Evolutionary conservation across 2,113 vertebrate species (phyloP), one percentile per base, ranked within the genome.

Genomic region (Catharus minimus): DNA sequence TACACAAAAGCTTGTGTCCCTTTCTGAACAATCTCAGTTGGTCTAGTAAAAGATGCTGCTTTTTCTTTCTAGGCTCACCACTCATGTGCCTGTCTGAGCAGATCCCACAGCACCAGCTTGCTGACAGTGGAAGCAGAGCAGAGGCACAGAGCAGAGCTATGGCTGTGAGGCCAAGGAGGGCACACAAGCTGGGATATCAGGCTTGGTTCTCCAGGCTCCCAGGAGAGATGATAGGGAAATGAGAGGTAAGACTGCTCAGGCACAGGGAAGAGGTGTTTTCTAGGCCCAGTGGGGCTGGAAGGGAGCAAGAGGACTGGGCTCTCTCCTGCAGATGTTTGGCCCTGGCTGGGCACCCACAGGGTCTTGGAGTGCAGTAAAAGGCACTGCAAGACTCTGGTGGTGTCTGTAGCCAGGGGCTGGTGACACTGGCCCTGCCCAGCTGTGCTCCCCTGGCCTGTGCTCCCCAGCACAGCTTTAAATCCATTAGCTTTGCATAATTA

Each of bases 401-500:
- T 53, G 28, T 41, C 72, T 71, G 60, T 36, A 77, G 68, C 90
- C 91, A 60, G 0, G 0, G 57, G 33, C 32, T 9, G 4, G 39
- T 0, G 1, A 71, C 28, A 55, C 68, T n/a, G 47, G 82, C 44
- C 84, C 53, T 89, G 71, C 92, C 92, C 90, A 82, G 74, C 78
- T 89, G 69, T 6, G 17, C 78, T 92, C 95, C 94, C 90, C 75
- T 57, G 71, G 86, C 65, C 92, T 62, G 77, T 91, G 88, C 91
- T 95, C 96, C 95, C 89, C 91, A 85, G 94, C 90, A 94, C 79
- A 86, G 94, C 94, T 97, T 94, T 97, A 97, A 97, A 97, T 96
- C 97, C 96, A 97, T 98, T 97, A 98, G 98, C 96, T 97, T 95
- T 94, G 97, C 97, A 97, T 98, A 98, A 98, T 98, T 98, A 97